Base-by-base conservation (phyloP, 2,888 invertebrate species). In the Synanthedon formicaeformis region DNA sequence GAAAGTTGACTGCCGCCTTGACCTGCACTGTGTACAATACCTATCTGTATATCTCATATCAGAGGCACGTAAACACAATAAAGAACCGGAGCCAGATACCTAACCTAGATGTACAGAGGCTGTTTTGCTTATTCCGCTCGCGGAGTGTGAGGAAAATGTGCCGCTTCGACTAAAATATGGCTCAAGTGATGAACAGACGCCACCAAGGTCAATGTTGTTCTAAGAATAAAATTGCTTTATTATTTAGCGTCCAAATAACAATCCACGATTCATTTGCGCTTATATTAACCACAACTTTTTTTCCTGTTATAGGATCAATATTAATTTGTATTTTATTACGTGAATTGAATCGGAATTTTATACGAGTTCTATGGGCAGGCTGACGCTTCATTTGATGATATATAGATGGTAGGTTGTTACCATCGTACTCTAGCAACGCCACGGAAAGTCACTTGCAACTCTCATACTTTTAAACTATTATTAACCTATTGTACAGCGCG, bases 1-100 rank as follows among this genome's bases (percentile, higher is more conserved):
- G 85, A 86, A 86, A 86, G 85, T 84, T 80, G 81, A 74, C 70
- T 73, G 74, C 64, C 77, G 78, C 86, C 86, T 87, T 86, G 86
- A 86, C 86, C 84, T 67, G 76, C 58, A 68, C 60, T 62, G 70
- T 69, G 65, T 49, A 13, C 13, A 14, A 13, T 13, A 34, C 34
- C 34, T 76, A 74, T 74, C 70, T 73, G 73, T 77, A 72, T 81
- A 81, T 82, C 82, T 81, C 78, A 81, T 82, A 84, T 84, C 81
- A 78, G 75, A 74, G 72, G 78, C 86, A 86, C 86, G 86, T 85
- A 84, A 79, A 82, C 68, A 84, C 79, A 86, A 87, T 86, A 84
- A 86, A 85, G 74, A 78, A 80, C 75, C 75, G 65, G 71, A 75
- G 72, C 65, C 79, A 64, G 69, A 70, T 84, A 34, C 34, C 34